Evolutionary conservation across 2,888 invertebrate genomes (phyloP).

Genomic region (Drosophila fulvimacula): DNA sequence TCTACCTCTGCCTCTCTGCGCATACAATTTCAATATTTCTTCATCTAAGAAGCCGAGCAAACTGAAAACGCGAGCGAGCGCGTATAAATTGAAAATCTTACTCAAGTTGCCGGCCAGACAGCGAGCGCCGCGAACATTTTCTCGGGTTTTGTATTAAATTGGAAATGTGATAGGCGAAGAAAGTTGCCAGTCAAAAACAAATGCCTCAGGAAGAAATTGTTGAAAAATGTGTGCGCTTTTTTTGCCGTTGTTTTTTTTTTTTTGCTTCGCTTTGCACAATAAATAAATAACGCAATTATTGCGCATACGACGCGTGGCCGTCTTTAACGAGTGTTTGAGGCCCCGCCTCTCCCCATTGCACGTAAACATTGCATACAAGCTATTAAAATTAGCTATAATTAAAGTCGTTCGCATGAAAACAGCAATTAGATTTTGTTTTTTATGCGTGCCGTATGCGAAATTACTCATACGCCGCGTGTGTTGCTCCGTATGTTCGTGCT

Average conservation of each 20-base stretch:
- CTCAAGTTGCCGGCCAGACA: conserved; percentile 51
- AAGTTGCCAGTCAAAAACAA: conserved; percentile 30
- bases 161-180: conserved; percentile 62
- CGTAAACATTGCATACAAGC: conserved; percentile 54
- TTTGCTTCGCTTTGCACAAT: conserved; percentile 2
- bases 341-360: neutral
- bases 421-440: conserved; percentile 57
- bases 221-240: conserved; percentile 7
- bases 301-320: conserved; percentile 63
- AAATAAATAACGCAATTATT: conserved; percentile 22
- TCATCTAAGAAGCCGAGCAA: conserved; percentile 41
- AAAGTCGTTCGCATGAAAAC: conserved; percentile 63
- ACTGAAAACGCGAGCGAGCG: conserved; percentile 16
- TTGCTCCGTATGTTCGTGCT: neutral
- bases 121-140: conserved; percentile 16
- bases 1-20: conserved; percentile 10
- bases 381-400: conserved; percentile 73
- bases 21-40: conserved; percentile 78
- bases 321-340: conserved; percentile 25
- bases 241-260: neutral
- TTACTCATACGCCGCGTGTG: conserved; percentile 53
- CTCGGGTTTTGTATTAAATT: conserved; percentile 61
- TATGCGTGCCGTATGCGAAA: conserved; percentile 32
- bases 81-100: conserved; percentile 73
- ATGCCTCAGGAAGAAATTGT: conserved; percentile 16